Evolutionary conservation across 2,888 invertebrate species (phyloP).

Genomic region (Mythimna lalbum): DNA sequence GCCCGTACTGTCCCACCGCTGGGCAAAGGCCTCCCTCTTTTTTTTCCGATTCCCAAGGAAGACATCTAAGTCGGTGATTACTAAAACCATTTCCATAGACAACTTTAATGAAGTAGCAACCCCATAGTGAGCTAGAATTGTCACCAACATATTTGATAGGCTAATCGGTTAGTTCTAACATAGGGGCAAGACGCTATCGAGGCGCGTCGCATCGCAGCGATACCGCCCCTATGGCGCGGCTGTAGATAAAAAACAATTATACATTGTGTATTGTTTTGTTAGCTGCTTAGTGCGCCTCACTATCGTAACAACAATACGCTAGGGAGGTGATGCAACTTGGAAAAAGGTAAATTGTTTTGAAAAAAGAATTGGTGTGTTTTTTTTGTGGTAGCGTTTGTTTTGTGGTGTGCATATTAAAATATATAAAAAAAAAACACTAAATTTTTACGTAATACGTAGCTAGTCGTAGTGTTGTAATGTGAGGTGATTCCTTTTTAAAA

Average conservation of each 20-base stretch:
- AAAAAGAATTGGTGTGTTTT: no score
- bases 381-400: no score
- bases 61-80: no score
- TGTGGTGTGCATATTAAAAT: no score
- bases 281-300: conserved; percentile 5
- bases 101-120: neutral
- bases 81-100: neutral
- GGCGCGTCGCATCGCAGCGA: conserved; percentile 59
- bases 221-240: conserved; percentile 69
- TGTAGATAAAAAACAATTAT: conserved; percentile 73
- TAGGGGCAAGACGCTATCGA: conserved; percentile 63
- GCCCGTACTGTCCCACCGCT: no score
- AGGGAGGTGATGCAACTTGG: neutral
- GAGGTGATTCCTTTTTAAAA: no score
- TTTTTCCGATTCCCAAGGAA: no score
- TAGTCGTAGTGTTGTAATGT: neutral
- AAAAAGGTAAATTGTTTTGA: neutral
- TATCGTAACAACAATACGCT: neutral
- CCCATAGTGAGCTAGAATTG: conserved; percentile 26
- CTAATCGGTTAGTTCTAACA: conserved; percentile 60
- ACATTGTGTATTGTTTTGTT: conserved; percentile 45
- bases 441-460: neutral
- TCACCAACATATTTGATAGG: conserved; percentile 61
- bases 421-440: neutral
- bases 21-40: no score